phyloP scores from a whole-genome alignment of 2,113 vertebrate genomes.

The Upupa epops region DNA sequence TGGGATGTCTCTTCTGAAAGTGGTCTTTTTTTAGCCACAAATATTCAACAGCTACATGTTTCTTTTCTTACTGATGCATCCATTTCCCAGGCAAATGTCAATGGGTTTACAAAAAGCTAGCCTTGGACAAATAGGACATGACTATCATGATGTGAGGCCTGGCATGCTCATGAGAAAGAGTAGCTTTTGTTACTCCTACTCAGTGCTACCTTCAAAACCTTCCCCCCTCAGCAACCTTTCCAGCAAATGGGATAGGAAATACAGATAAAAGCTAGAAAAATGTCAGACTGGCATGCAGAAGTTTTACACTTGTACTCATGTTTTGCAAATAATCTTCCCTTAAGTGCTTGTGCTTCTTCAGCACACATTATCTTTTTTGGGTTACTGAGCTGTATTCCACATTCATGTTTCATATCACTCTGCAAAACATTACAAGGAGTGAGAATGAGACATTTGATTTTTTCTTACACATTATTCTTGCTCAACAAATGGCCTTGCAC shows the following conservation, averaged over 20 bases:
- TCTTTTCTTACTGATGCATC: neutral
- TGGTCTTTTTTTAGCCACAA: neutral
- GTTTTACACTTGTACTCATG: neutral
- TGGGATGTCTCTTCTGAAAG: neutral
- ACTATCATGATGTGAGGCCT: neutral
- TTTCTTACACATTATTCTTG: neutral
- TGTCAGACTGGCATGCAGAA: too few species aligned
- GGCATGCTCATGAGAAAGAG: too few species aligned
- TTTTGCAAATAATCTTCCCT: neutral
- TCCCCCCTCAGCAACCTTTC: too few species aligned
- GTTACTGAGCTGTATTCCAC: neutral
- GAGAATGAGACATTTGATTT: neutral
- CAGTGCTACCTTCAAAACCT: too few species aligned
- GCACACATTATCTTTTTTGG: neutral
- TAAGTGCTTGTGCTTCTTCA: neutral
- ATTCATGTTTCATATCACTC: neutral
- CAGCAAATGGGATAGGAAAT: too few species aligned
- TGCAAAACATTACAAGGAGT: neutral
- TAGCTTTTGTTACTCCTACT: too few species aligned
- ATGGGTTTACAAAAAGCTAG: neutral
- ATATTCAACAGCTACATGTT: neutral
- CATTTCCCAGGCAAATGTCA: neutral
- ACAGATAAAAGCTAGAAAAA: too few species aligned
- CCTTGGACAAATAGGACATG: neutral
- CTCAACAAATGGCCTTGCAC: rapidly evolving